Percentiles rank a stretch among this genome's conserved stretches.
Conservation (phyloP, 1,140 invertebrate genomes). For the Tribolium madens region DNA sequence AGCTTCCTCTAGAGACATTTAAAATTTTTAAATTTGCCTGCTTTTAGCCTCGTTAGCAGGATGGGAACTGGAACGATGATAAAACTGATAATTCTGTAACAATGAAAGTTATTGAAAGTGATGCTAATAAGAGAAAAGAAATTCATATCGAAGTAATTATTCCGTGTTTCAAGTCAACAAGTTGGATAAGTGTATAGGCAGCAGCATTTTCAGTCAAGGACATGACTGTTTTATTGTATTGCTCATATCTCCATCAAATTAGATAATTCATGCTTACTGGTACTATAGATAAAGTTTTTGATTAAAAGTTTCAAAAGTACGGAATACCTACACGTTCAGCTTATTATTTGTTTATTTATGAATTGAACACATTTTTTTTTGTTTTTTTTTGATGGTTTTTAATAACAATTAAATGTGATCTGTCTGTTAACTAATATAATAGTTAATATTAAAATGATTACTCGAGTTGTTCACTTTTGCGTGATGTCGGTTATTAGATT, state of each 20-base stretch:
- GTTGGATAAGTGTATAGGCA: background rate
- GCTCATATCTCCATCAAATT: background rate
- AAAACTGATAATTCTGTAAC: background rate
- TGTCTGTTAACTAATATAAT: too few relatives aligned
- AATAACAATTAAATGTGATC: too few relatives aligned
- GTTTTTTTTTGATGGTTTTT: too few relatives aligned
- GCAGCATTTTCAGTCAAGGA: background rate
- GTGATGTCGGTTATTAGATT: background rate
- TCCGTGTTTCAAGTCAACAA: background rate
- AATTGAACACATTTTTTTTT: too few relatives aligned
- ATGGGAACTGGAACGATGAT: background rate
- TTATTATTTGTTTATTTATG: too few relatives aligned
- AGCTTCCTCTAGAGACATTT: background rate
- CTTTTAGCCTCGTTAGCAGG: background rate
- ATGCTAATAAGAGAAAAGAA: background rate
- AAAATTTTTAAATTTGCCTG: background rate
- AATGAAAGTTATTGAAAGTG: background rate
- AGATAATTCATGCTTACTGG: background rate
- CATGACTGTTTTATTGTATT: background rate
- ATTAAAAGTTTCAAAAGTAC: background rate
- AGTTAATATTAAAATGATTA: too few relatives aligned
- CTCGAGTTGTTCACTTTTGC: background rate
- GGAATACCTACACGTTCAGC: too few relatives aligned
- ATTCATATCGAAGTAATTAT: background rate
- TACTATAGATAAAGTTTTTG: background rate